phyloP scores from a whole-genome alignment of 2,888 invertebrate genomes.

The Villa cingulata region DNA sequence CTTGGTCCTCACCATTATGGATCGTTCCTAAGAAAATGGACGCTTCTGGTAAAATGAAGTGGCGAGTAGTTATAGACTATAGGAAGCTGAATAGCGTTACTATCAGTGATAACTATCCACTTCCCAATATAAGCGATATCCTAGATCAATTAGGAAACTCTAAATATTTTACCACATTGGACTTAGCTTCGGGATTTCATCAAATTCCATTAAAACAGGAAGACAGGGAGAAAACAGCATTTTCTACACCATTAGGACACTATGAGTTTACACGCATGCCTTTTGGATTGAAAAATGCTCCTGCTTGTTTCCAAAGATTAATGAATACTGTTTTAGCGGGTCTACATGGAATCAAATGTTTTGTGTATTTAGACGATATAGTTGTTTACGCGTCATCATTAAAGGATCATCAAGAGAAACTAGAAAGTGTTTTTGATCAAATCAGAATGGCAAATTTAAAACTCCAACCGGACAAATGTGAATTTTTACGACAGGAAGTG shows the following conservation, averaged over 20 bases:
- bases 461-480: constrained; percentile 18
- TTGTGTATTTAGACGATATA: constrained; percentile 9
- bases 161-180: constrained; percentile 11
- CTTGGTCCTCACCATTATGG: constrained; percentile 10
- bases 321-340: constrained; percentile 27
- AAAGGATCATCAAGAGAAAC: constrained; percentile 17
- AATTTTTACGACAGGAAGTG: constrained; percentile 17
- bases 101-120: constrained; percentile 11
- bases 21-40: too few relatives aligned
- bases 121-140: constrained; percentile 12
- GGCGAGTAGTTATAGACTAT: constrained; percentile 28
- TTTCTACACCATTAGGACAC: constrained; percentile 9
- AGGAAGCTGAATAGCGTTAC: constrained; percentile 28
- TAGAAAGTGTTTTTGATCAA: constrained; percentile 16
- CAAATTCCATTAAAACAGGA: constrained; percentile 10
- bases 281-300: constrained; percentile 30
- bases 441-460: constrained; percentile 16
- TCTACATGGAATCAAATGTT: constrained; percentile 17
- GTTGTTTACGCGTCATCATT: constrained; percentile 14
- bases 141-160: constrained; percentile 12
- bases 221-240: constrained; percentile 12
- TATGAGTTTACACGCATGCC: constrained; percentile 20
- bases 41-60: constrained; percentile 20
- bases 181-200: constrained; percentile 13
- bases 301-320: constrained; percentile 27